Percentiles rank a stretch among this genome's conserved stretches.
Conservation (phyloP, 2,113 vertebrate genomes). For the Rhodinocichla rosea region DNA sequence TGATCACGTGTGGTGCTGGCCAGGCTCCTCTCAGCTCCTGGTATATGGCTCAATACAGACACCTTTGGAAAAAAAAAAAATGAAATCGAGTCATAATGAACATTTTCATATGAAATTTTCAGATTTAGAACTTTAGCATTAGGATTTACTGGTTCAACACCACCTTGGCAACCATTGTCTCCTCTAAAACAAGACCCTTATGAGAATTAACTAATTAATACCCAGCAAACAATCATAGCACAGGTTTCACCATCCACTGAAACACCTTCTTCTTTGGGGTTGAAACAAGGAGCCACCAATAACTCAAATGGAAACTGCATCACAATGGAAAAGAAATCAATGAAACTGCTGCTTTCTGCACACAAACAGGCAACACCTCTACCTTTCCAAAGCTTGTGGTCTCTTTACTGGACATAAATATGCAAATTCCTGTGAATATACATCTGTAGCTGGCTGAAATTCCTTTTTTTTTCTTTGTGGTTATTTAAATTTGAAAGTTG, state of each 20-base stretch:
- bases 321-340: neutral
- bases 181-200: neutral
- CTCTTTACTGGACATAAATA: neutral
- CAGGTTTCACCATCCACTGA: neutral
- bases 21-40: neutral
- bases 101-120: neutral
- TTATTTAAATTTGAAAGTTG: neutral
- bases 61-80: neutral
- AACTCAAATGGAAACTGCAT: neutral
- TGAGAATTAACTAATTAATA: neutral
- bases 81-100: neutral
- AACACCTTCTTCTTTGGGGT: neutral
- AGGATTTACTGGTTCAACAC: neutral
- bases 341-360: neutral
- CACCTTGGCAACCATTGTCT: neutral
- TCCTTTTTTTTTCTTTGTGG: neutral
- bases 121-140: neutral
- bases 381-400: neutral
- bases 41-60: neutral
- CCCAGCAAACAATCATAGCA: neutral
- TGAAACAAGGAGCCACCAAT: neutral
- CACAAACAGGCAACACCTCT: neutral
- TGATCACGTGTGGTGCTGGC: neutral
- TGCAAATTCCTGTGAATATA: neutral
- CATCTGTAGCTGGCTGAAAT: neutral